These are phyloP conservation scores for Psephotus haematonotus DNA, from an alignment of 2,113 vertebrate species.

Conservation along the genomic window DNA sequence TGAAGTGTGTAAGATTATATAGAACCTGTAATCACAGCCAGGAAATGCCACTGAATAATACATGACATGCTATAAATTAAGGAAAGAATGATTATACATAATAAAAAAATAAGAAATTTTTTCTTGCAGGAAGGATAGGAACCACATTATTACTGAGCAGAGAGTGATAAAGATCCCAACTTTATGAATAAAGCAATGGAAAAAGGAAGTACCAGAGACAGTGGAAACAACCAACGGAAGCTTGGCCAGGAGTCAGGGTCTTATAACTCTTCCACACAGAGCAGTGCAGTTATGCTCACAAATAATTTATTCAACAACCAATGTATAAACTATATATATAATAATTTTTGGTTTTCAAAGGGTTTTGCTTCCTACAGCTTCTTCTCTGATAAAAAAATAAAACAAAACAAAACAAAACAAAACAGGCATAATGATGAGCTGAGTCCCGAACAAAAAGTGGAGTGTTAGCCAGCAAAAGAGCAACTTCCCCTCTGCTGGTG, in stretches of 20 bases:
- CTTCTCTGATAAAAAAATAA: not conserved
- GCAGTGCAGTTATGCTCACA: not conserved
- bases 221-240: not conserved
- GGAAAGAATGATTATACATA: constrained; percentile 65
- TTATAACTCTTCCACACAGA: constrained; percentile 21
- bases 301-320: constrained; percentile 9
- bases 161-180: constrained; percentile 58
- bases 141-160: constrained; percentile 57
- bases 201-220: constrained; percentile 44
- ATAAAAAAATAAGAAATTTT: constrained; percentile 70
- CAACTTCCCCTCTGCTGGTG: not conserved
- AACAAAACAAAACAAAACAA: not conserved
- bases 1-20: constrained; percentile 63
- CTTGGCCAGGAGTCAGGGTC: constrained; percentile 16
- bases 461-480: not conserved
- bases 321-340: constrained; percentile 20
- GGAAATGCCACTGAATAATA: constrained; percentile 72
- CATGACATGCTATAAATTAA: constrained; percentile 70
- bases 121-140: constrained; percentile 61
- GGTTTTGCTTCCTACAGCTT: constrained; percentile 5
- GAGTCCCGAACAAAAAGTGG: not conserved
- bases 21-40: constrained; percentile 70
- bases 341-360: not conserved
- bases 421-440: not conserved
- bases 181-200: constrained; percentile 67